Conservation (phyloP, 2,797 vertebrate species). For the Trachurus trachurus region DNA sequence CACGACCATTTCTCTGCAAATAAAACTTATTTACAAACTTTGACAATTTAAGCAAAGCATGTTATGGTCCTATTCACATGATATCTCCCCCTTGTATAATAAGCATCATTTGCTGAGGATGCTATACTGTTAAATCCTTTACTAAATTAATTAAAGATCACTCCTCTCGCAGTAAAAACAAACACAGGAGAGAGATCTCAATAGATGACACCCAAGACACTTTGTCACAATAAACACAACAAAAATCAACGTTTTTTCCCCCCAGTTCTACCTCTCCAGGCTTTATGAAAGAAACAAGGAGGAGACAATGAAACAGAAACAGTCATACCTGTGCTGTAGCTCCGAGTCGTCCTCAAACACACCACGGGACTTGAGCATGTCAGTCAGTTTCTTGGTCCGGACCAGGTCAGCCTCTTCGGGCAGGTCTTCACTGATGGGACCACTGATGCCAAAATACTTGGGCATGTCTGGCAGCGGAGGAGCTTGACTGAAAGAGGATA, state of each 20-base stretch:
- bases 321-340: conserved; percentile 89
- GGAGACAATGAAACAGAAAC: neutral
- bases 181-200: no score
- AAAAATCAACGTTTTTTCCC: neutral
- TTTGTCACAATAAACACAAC: neutral
- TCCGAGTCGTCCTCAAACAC: conserved; percentile 92
- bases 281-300: neutral
- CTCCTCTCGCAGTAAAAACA: no score
- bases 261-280: neutral
- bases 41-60: no score
- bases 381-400: conserved; percentile 88
- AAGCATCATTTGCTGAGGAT: no score
- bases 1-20: no score
- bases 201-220: no score
- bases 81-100: no score
- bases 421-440: conserved; percentile 91
- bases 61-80: no score
- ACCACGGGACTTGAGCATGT: conserved; percentile 89
- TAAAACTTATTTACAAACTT: no score
- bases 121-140: no score
- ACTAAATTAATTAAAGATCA: no score
- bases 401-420: conserved; percentile 90
- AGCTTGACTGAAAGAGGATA: conserved; percentile 4
- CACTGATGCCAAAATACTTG: conserved; percentile 93
- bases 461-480: conserved; percentile 82